Evolutionary conservation across 2,113 vertebrate genomes (phyloP).

Genomic region (Gorilla gorilla): DNA sequence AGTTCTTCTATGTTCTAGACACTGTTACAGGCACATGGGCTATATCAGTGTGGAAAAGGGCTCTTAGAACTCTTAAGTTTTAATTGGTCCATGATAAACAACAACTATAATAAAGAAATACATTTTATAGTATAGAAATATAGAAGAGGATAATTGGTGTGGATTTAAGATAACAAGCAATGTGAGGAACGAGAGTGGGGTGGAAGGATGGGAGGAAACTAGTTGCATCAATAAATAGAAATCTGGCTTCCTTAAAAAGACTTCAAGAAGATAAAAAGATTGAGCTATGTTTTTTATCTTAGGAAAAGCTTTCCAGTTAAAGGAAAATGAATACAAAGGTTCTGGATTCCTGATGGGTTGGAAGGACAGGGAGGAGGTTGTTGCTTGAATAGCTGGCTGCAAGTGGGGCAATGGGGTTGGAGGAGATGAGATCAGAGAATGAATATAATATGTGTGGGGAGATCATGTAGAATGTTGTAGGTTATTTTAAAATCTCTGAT

Average conservation of each 20-base stretch:
- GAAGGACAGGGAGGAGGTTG: neutral
- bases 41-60: accelerated
- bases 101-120: neutral
- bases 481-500: neutral
- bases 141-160: neutral
- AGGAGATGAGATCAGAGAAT: neutral
- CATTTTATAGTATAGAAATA: neutral
- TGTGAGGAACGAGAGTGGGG: too few relatives aligned
- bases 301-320: neutral
- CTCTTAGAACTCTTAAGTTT: neutral
- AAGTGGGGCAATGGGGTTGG: neutral
- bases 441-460: neutral
- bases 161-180: neutral
- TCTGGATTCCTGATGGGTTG: neutral
- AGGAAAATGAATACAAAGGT: neutral
- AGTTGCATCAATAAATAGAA: neutral
- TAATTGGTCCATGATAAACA: neutral
- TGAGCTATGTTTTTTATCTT: neutral
- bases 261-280: neutral
- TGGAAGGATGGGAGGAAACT: neutral
- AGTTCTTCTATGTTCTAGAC: neutral
- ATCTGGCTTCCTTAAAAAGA: neutral
- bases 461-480: neutral
- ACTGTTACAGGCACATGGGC: neutral
- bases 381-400: neutral